Percentiles rank a stretch among this genome's conserved stretches.
phyloP scores from a whole-genome alignment of 2,797 vertebrate genomes.

The Fistularia commersonii region DNA sequence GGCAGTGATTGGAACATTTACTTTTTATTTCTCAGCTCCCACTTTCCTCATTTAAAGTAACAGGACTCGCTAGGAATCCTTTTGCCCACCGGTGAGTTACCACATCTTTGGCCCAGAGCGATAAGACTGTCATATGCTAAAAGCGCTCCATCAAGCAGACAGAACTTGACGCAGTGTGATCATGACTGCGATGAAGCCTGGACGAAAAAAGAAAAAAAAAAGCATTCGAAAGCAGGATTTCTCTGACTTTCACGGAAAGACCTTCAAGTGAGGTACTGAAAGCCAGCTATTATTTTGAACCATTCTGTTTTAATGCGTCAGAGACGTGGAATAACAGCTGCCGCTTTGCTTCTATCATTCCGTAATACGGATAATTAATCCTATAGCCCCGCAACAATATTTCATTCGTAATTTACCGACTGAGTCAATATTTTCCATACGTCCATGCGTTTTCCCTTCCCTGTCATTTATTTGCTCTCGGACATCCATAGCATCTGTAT shows the following conservation, averaged over 20 bases:
- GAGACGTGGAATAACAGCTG: background rate
- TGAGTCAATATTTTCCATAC: constrained; percentile 7
- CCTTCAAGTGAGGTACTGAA: constrained; percentile 4
- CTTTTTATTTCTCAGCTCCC: constrained; percentile 37
- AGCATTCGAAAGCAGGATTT: too few relatives aligned
- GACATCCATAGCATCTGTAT: constrained; percentile 7
- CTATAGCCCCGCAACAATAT: background rate
- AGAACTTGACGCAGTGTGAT: background rate
- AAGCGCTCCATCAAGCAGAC: constrained; percentile 12
- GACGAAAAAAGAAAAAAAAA: background rate
- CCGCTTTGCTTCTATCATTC: background rate
- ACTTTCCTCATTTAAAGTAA: constrained; percentile 24
- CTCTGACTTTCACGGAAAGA: too few relatives aligned
- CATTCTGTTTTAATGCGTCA: constrained; percentile 3
- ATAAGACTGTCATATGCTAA: constrained; percentile 16
- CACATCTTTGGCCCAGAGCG: constrained; percentile 18
- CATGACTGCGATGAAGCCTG: background rate
- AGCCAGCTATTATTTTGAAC: background rate
- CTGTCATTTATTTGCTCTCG: too few relatives aligned
- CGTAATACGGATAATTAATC: constrained; percentile 4
- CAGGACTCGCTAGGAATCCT: constrained; percentile 11
- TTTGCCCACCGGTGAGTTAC: constrained; percentile 16
- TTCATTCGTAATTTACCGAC: constrained; percentile 11
- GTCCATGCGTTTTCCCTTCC: constrained; percentile 4
- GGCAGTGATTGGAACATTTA: constrained; percentile 31